phyloP scores from a whole-genome alignment of 2,888 invertebrate genomes.

The Phortica okadai region DNA sequence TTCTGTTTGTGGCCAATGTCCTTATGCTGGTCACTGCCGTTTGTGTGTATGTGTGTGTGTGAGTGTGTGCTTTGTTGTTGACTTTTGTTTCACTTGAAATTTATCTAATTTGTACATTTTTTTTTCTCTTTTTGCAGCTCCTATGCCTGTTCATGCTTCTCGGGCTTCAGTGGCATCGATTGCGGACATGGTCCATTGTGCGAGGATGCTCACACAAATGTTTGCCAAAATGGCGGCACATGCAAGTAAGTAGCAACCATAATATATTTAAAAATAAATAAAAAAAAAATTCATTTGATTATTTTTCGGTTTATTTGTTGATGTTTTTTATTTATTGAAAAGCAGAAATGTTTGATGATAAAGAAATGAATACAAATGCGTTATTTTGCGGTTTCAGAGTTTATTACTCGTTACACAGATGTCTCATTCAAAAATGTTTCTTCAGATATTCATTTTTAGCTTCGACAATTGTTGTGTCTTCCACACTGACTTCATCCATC shows the following conservation, averaged over 20 bases:
- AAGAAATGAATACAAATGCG: not conserved
- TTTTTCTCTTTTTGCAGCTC: constrained; percentile 79
- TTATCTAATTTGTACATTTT: constrained; percentile 13
- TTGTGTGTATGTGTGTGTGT: not conserved
- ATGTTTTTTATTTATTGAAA: constrained; percentile 6
- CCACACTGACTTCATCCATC: too few species aligned
- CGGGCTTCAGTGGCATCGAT: constrained; percentile 85
- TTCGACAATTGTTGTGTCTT: too few species aligned
- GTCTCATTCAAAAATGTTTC: too few species aligned
- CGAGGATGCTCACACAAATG: constrained; percentile 80
- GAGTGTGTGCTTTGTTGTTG: not conserved
- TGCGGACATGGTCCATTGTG: constrained; percentile 91
- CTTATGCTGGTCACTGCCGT: constrained; percentile 17
- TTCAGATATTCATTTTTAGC: too few species aligned
- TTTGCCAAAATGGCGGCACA: constrained; percentile 89
- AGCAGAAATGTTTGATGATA: not conserved
- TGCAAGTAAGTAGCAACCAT: constrained; percentile 83
- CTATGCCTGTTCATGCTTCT: constrained; percentile 88
- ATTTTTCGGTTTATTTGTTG: constrained; percentile 5
- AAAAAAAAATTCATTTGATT: constrained; percentile 24
- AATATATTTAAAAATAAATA: constrained; percentile 24
- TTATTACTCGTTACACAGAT: too few species aligned
- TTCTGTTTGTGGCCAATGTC: not conserved
- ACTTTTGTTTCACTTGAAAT: constrained; percentile 2
- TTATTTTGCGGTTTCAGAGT: too few species aligned